Evolutionary conservation across 2,113 vertebrate species (phyloP), one percentile per base, ranked within the genome.

Genomic region (Kryptolebias marmoratus): DNA sequence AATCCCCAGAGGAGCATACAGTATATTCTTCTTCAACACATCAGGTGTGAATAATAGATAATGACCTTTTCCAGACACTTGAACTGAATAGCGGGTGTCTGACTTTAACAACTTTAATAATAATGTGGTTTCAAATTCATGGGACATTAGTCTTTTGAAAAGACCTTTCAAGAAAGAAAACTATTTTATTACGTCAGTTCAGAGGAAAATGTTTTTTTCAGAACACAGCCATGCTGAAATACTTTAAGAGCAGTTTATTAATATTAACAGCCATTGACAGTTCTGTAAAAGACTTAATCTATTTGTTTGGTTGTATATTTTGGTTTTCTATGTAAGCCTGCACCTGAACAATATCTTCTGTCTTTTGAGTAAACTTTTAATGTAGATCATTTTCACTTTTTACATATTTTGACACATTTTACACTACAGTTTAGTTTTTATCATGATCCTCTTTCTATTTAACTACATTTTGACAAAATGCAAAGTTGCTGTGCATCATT

Each of bases 21-120:
- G 39, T 71, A 54, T 50, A 85, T 81, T 69, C 68, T 22, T 79
- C 67, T 65, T 65, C 13, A 82, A 49, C 49, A 65, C 58, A 62
- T 81, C 28, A 39, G 55, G 18, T 42, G 66, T 77, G 71, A 90
- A 90, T 80, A 82, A 87, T 86, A 77, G 60, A 88, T 67, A 52
- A 73, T 65, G 63, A 73, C 73, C 59, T 86, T 82, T 75, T 71
- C 67, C 32, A 56, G 56, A 80, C 18, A 64, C 55, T 52, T 67
- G 59, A 11, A 42, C 57, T 77, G 67, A 42, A 79, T 50, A n/a
- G 49, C 49, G 49, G 49, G 49, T 53, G 57, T 12, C 22, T n/a
- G 18, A 67, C 59, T 63, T 65, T 28, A 86, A 63, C 64, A 45
- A 45, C 59, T 61, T 44, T 42, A 61, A 62, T 30, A 62, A 53